Base-by-base conservation (phyloP, 2,797 vertebrate genomes). In the Numenius phaeopus region DNA sequence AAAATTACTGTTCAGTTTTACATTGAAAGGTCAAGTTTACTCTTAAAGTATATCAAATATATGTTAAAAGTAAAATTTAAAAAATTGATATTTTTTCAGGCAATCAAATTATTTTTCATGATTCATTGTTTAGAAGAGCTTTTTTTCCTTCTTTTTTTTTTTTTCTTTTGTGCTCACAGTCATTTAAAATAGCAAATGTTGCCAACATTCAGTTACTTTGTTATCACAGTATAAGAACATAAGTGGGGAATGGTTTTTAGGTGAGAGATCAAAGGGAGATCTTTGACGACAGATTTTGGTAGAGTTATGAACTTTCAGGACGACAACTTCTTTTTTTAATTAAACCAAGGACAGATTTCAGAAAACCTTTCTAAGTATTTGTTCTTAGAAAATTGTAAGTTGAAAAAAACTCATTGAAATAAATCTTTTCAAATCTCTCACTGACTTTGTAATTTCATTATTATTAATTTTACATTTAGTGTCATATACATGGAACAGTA, bases 381-480 rank as follows among this genome's bases (percentile, higher is more conserved):
- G 11, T 66, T 54, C 50, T 73, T 54, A 58, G 24, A 20, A 59
- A 71, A 67, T 72, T 52, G 84, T 24, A 30, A 54, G 21, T 21
- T 34, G 29, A n/a, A 50, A 49, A 67, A 76, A 57, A 2, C 17
- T 16, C 14, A 14, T 57, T 29, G 21, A 83, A 89, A 80, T 15
- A 90, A 83, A 80, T 67, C 7, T 5, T 82, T 86, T 72, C 9
- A 72, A 79, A 47, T 27, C 23, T 77, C 47, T 73, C 27, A 39
- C 40, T 73, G 82, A 65, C 29, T 89, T 69, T 44, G 40, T 83
- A 55, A 62, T 85, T 84, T 70, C 29, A 5, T 89, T 80, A 55
- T 65, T 83, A 83, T 95, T 87, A 58, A 73, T 95, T 85, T 87
- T 22, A 62, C n/a, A 29, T 14, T 55, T 62, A 55, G 46, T 69